Evolutionary conservation across 2,888 invertebrate species (phyloP).

Genomic region (Limnephilus auricula): DNA sequence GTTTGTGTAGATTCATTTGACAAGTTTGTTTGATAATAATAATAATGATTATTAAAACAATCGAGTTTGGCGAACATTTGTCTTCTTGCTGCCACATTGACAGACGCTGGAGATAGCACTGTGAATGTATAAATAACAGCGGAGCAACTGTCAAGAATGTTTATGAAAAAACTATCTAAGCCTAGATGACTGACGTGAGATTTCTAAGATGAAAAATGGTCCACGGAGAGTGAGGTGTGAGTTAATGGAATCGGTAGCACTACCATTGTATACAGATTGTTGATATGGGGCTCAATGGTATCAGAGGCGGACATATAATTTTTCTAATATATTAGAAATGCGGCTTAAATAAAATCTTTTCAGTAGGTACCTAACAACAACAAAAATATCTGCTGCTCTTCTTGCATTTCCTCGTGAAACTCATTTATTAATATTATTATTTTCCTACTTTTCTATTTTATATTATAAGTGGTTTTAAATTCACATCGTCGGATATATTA

Average conservation of each 20-base stretch:
- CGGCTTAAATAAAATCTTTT: not conserved
- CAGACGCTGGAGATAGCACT: conserved; percentile 41
- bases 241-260: conserved; percentile 45
- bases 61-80: conserved; percentile 33
- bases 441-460: too few relatives aligned
- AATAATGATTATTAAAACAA: conserved; percentile 10
- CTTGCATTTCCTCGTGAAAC: too few relatives aligned
- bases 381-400: too few relatives aligned
- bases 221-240: conserved; percentile 38
- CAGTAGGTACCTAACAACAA: too few relatives aligned
- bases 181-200: conserved; percentile 62
- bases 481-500: too few relatives aligned
- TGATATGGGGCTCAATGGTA: not conserved
- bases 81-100: conserved; percentile 50
- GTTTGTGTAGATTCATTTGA: not conserved
- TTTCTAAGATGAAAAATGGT: conserved; percentile 62
- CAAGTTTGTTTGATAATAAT: not conserved
- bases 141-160: conserved; percentile 56
- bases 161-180: conserved; percentile 50
- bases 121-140: conserved; percentile 57
- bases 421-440: too few relatives aligned
- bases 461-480: too few relatives aligned
- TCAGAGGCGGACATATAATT: not conserved
- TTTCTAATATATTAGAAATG: not conserved
- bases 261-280: conserved; percentile 23